Conservation (phyloP, 2,888 invertebrate genomes). For the Zaprionus lineosus region DNA sequence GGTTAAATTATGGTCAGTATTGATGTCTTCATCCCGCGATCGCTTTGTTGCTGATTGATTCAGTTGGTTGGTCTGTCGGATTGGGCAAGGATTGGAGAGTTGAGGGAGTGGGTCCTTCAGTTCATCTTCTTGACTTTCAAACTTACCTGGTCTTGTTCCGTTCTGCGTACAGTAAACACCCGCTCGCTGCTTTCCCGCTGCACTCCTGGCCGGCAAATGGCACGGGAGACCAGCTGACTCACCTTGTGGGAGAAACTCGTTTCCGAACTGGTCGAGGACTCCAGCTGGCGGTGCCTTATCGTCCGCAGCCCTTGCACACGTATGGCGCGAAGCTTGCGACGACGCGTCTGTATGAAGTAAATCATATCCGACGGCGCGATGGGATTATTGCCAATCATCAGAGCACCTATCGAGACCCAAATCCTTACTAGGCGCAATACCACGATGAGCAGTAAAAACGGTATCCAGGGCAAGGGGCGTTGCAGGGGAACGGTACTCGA, state of each 20-base stretch:
- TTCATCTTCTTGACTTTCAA: background rate
- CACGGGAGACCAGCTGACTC: slow-evolving; percentile 61
- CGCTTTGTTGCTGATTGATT: slow-evolving; percentile 49
- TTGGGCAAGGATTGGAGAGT: background rate
- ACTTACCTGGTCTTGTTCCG: slow-evolving; percentile 37
- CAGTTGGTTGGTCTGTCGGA: slow-evolving; percentile 7
- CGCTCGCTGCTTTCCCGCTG: slow-evolving; percentile 38
- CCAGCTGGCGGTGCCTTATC: slow-evolving; percentile 61
- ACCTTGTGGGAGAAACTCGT: slow-evolving; percentile 53
- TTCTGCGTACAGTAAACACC: slow-evolving; percentile 10
- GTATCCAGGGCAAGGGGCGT: slow-evolving; percentile 80
- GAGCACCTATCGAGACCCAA: slow-evolving; percentile 70
- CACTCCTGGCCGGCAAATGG: slow-evolving; percentile 75
- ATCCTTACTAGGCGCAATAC: slow-evolving; percentile 73
- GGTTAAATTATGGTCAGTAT: slow-evolving; percentile 60
- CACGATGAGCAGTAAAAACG: slow-evolving; percentile 78
- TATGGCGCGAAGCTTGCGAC: slow-evolving; percentile 78
- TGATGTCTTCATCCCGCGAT: slow-evolving; percentile 54
- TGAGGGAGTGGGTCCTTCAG: background rate
- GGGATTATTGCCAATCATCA: slow-evolving; percentile 77
- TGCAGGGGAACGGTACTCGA: slow-evolving; percentile 46
- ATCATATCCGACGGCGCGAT: slow-evolving; percentile 73
- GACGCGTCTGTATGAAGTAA: slow-evolving; percentile 79
- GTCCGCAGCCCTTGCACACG: slow-evolving; percentile 72
- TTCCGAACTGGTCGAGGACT: slow-evolving; percentile 18